These are phyloP conservation scores for Xestia ashworthii DNA, from an alignment of 2,888 invertebrate species.

Conservation along the genomic window DNA sequence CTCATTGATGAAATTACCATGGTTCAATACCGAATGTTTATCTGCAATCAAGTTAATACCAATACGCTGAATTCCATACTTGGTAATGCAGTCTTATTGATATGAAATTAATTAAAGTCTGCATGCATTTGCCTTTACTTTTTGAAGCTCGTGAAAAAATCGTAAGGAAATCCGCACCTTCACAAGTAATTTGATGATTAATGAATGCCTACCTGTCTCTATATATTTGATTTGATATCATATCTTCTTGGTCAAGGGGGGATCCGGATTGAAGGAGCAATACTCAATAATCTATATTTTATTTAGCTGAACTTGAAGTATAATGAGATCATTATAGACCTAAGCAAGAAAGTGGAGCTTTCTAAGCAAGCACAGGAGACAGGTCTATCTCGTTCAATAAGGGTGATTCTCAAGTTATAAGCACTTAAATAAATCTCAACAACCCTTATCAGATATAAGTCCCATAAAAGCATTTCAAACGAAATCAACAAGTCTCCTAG, in stretches of 20 bases:
- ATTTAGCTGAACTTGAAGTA: background rate
- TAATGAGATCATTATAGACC: background rate
- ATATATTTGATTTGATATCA: background rate
- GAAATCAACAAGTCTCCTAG: background rate
- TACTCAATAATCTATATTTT: too few relatives aligned
- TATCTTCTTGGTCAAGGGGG: background rate
- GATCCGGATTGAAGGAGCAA: background rate
- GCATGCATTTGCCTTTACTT: too few relatives aligned
- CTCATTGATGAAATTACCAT: background rate
- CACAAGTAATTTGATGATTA: background rate
- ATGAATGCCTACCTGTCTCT: background rate
- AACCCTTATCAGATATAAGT: slow-evolving; percentile 1
- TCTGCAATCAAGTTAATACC: background rate
- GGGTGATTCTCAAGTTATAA: background rate
- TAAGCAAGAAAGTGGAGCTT: background rate
- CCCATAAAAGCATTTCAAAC: background rate
- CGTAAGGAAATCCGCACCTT: slow-evolving; percentile 1
- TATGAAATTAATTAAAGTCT: background rate
- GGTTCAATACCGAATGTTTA: background rate
- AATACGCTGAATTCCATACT: background rate
- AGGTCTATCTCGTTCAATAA: too few relatives aligned
- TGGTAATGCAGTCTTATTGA: background rate
- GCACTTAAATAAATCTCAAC: background rate
- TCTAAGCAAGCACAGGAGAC: too few relatives aligned
- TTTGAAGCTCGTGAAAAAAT: too few relatives aligned